phyloP scores from a whole-genome alignment of 92 coral and sea anemone species.

The Phenganax stokvisi region DNA sequence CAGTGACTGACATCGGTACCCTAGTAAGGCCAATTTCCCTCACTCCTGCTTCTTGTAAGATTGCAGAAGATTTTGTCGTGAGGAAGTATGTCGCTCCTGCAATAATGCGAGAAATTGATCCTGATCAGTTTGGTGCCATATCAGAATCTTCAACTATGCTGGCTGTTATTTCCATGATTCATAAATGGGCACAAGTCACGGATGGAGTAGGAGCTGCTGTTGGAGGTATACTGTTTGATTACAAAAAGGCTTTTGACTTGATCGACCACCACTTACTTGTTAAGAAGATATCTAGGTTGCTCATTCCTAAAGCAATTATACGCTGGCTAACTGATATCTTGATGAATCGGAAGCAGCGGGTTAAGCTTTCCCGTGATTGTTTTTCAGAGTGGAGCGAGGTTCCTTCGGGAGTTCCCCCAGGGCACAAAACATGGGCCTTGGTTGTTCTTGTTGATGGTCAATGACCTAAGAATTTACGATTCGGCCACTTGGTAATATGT shows the following conservation, averaged over 20 bases:
- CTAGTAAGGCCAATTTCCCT: background rate
- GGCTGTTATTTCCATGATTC: background rate
- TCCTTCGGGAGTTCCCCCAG: constrained; percentile 21
- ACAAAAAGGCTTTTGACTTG: constrained; percentile 17
- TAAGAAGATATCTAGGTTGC: background rate
- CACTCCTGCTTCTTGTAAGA: background rate
- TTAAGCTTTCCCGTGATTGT: constrained; percentile 5
- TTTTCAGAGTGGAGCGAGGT: constrained; percentile 6
- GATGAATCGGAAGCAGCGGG: background rate
- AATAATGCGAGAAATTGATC: background rate
- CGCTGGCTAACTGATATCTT: constrained; percentile 14
- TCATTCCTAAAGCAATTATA: constrained; percentile 2
- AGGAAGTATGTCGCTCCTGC: background rate
- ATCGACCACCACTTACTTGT: constrained; percentile 2
- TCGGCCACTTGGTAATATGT: constrained; percentile 6
- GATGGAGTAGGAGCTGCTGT: constrained; percentile 9
- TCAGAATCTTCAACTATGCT: background rate
- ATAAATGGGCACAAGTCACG: background rate
- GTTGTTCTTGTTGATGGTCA: constrained; percentile 12
- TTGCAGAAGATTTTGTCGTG: constrained; percentile 4
- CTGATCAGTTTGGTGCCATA: constrained; percentile 4
- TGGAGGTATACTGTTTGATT: constrained; percentile 2
- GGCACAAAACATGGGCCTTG: constrained; percentile 28
- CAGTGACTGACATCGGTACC: background rate
- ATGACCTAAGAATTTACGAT: background rate